Percentiles rank a stretch among this genome's conserved stretches.
phyloP scores from a whole-genome alignment of 1,140 invertebrate species.

The Trissolcus basalis region DNA sequence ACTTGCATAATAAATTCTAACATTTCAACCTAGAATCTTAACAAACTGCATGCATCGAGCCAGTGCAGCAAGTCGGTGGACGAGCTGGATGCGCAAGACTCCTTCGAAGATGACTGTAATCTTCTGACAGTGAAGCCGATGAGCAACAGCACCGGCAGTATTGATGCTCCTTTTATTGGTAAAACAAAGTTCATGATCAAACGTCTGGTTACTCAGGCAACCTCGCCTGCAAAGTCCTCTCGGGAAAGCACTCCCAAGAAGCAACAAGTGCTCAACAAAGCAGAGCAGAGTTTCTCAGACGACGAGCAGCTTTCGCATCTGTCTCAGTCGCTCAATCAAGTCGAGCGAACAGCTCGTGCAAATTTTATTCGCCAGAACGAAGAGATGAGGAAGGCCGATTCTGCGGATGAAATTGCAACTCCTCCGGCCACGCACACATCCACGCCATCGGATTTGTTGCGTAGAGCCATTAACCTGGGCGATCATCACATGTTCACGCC shows the following conservation, averaged over 20 bases:
- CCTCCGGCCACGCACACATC: conserved; percentile 66
- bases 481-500: conserved; percentile 76
- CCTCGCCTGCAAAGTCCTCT: conserved; percentile 30
- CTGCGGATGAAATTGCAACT: conserved; percentile 14
- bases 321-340: conserved; percentile 5
- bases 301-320: neutral
- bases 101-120: conserved; percentile 58
- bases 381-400: conserved; percentile 5
- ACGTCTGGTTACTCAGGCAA: conserved; percentile 60
- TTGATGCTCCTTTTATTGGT: conserved; percentile 61
- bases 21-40: conserved; percentile 63
- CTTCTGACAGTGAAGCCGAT: conserved; percentile 67
- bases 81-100: conserved; percentile 68
- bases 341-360: conserved; percentile 12
- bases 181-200: conserved; percentile 59
- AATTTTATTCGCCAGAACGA: conserved; percentile 62
- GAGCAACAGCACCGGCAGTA: conserved; percentile 70
- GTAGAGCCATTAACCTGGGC: conserved; percentile 70
- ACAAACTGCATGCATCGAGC: conserved; percentile 62
- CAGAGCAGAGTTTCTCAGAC: conserved; percentile 1
- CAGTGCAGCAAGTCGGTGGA: conserved; percentile 73
- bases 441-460: conserved; percentile 70
- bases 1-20: conserved; percentile 3
- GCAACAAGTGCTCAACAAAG: neutral
- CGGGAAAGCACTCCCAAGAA: conserved; percentile 21